Base-by-base conservation (phyloP, 2,113 vertebrate species). In the Hystrix cristata region DNA sequence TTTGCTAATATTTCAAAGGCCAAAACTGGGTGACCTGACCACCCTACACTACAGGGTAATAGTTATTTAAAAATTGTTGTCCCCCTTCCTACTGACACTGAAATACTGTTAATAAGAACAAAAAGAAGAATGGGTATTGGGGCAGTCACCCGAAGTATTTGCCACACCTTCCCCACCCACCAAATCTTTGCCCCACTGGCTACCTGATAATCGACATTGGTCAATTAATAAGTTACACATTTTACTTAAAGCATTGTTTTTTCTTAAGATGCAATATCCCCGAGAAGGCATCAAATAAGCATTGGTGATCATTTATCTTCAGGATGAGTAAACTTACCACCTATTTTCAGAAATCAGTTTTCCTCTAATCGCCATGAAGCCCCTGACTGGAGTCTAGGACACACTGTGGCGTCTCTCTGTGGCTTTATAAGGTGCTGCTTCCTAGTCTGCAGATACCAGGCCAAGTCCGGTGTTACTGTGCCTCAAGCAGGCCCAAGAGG, bases 291-390 rank as follows among this genome's bases (percentile, higher is more conserved):
- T 53, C 48, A 65, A 9, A 57, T 65, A n/a, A 67, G 31, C 19
- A 38, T 10, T 53, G 11, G 31, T 34, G 34, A 51, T 82, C 46
- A 55, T n/a, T 59, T 43, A 31, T 59, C 59, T 10, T 64, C 53
- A 71, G 46, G 23, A 38, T 86, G 38, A 84, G 10, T 59, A 64
- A 38, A 27, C 5, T 64, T 21, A 34, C 27, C 31, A 23, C 2
- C 29, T 13, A 38, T 60, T 83, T 86, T 79, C 64, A 79, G 48
- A 88, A 12, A n/a, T 78, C 71, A 60, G 46, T 93, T 87, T 95
- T 53, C 69, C 25, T 53, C 19, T 60, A 29, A 25, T 46, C 65
- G 14, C 34, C 19, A 19, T 7, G 38, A 82, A 69, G 7, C 4
- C 9, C 25, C 19, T 5, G 8, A 3, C 1, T 48, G 1, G 46